Percentiles rank a stretch among this genome's conserved stretches.
These are phyloP conservation scores for Stigmatopora argus DNA, from an alignment of 2,113 vertebrate species.

Conservation along the genomic window DNA sequence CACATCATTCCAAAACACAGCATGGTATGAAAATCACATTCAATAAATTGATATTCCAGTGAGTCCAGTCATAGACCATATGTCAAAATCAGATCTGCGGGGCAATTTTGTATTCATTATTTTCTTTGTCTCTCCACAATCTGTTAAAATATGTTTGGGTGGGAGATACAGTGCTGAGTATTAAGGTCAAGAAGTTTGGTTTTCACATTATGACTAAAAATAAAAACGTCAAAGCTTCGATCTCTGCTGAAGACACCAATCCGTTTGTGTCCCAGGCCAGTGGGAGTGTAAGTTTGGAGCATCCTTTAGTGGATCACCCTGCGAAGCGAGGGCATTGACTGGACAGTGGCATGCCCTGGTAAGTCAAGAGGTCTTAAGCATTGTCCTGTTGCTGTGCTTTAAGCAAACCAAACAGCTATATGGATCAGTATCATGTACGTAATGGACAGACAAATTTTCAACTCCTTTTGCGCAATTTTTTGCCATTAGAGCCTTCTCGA, in stretches of 20 bases:
- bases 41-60: too few relatives aligned
- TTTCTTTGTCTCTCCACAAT: not conserved
- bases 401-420: slow-evolving; percentile 27
- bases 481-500: not conserved
- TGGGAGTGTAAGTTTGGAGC: slow-evolving; percentile 66
- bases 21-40: too few relatives aligned
- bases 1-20: too few relatives aligned
- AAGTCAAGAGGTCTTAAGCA: slow-evolving; percentile 62
- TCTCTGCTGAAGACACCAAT: slow-evolving; percentile 51
- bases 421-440: slow-evolving; percentile 6
- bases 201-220: slow-evolving; percentile 25
- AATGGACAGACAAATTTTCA: not conserved
- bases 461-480: not conserved
- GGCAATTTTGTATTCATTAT: too few relatives aligned
- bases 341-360: slow-evolving; percentile 66
- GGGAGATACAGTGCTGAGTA: not conserved
- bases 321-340: slow-evolving; percentile 58
- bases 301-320: slow-evolving; percentile 51
- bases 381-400: slow-evolving; percentile 55
- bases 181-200: not conserved
- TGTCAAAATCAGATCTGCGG: not conserved
- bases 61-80: not conserved
- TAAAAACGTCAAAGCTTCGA: slow-evolving; percentile 25
- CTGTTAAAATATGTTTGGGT: not conserved
- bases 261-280: slow-evolving; percentile 66